phyloP scores from a whole-genome alignment of 2,113 vertebrate species.

The Nipponia nippon region DNA sequence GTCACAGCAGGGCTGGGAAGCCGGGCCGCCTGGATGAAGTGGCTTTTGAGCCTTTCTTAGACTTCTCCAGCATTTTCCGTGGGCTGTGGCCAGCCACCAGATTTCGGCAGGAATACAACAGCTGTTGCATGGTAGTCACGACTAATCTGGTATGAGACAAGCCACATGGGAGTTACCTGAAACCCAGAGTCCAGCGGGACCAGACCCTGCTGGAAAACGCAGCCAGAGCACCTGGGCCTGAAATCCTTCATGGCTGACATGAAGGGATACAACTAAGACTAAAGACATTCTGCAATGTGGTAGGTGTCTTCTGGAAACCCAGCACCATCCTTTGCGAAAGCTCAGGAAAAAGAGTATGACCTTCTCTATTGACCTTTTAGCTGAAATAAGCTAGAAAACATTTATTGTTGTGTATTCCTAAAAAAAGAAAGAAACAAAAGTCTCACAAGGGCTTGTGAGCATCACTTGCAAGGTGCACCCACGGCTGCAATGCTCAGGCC shows the following conservation, averaged over 20 bases:
- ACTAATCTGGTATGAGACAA: background rate
- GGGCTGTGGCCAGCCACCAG: background rate
- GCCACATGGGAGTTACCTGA: background rate
- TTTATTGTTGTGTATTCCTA: conserved; percentile 28
- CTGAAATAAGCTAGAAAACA: conserved; percentile 33
- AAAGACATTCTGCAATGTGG: background rate
- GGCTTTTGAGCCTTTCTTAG: background rate
- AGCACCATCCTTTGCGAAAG: conserved; percentile 1
- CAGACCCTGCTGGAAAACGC: background rate
- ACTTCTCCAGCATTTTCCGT: fast-evolving
- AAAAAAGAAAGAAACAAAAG: background rate
- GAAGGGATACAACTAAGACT: background rate
- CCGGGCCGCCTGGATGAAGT: background rate
- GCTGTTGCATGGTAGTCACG: background rate
- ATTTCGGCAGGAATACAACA: background rate
- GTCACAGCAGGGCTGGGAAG: background rate
- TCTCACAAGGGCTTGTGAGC: background rate
- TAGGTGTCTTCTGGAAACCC: conserved; percentile 2
- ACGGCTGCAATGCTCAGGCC: background rate
- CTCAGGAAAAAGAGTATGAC: background rate
- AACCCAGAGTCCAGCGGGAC: background rate
- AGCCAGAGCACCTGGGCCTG: background rate
- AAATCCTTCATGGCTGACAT: background rate
- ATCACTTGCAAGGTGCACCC: background rate
- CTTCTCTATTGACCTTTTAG: background rate